A percentile compares a stretch with the other conserved stretches of the same genome.
Evolutionary conservation across 2,113 vertebrate genomes (phyloP).

Genomic region (Pollachius pollachius): DNA sequence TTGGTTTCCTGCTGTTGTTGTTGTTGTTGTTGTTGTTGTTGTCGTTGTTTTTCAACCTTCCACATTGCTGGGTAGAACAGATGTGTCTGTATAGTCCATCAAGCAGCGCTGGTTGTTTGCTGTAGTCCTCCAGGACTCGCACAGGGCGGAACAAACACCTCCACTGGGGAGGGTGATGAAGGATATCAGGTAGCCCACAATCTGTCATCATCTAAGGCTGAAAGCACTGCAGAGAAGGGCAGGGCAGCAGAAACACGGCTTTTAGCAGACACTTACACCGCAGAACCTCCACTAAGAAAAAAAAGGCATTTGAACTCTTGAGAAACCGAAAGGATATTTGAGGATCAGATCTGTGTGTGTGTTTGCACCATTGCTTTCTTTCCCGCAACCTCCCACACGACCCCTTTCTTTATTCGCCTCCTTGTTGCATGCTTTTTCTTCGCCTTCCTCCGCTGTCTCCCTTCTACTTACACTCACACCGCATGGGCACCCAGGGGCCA

Average conservation of each 20-base stretch:
- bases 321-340: conserved; percentile 69
- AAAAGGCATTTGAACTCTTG: conserved; percentile 44
- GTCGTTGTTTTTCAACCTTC: conserved; percentile 50
- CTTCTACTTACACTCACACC: background rate
- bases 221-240: conserved; percentile 60
- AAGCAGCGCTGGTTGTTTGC: conserved; percentile 64
- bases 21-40: conserved; percentile 8
- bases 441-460: background rate
- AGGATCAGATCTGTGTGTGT: conserved; percentile 55
- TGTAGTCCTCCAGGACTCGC: conserved; percentile 67
- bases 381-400: conserved; percentile 16
- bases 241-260: conserved; percentile 62
- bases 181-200: conserved; percentile 77
- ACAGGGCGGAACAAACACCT: conserved; percentile 68
- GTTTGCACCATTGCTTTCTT: conserved; percentile 57
- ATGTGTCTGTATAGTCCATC: conserved; percentile 72
- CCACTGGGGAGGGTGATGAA: conserved; percentile 72
- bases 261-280: conserved; percentile 62
- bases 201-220: conserved; percentile 73
- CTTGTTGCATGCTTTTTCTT: conserved; percentile 16
- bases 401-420: conserved; percentile 32
- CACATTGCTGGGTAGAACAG: conserved; percentile 57
- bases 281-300: conserved; percentile 43
- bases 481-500: conserved; percentile 1
- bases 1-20: background rate